Conservation (phyloP, 2,113 vertebrate species). For the Miniopterus natalensis region DNA sequence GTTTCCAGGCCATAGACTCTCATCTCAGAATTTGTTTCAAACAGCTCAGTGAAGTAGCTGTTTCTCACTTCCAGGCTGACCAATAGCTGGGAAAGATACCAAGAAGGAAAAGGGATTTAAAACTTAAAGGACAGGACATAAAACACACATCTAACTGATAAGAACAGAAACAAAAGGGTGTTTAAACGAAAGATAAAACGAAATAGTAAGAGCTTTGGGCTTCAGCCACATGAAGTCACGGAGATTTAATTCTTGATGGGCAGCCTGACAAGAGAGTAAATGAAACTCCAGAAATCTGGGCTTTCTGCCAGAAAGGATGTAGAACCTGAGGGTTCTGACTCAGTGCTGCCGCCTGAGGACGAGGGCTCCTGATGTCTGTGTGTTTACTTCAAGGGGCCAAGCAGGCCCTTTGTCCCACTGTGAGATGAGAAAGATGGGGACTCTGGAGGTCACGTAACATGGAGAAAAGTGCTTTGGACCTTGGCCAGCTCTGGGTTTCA, state of each 20-base stretch:
- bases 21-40: constrained; percentile 75
- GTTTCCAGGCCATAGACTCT: constrained; percentile 36
- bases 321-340: neutral
- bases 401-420: neutral
- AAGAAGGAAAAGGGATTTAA: constrained; percentile 77
- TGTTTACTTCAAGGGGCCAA: constrained; percentile 4
- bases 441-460: too few species aligned
- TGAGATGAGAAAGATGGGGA: neutral
- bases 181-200: constrained; percentile 77
- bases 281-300: constrained; percentile 54
- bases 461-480: neutral
- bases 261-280: constrained; percentile 66
- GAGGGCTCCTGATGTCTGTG: neutral
- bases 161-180: constrained; percentile 73
- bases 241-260: constrained; percentile 70
- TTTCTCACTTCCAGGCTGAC: constrained; percentile 66
- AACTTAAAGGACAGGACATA: constrained; percentile 75
- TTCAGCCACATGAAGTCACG: constrained; percentile 18
- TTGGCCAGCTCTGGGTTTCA: neutral
- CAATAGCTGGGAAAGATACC: constrained; percentile 67
- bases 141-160: constrained; percentile 76
- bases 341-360: neutral
- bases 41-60: constrained; percentile 37
- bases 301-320: constrained; percentile 49
- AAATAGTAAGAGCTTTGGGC: constrained; percentile 57